These are phyloP conservation scores for Petrocephalus schoutedeni DNA, from an alignment of 2,797 vertebrate species.

Conservation along the genomic window DNA sequence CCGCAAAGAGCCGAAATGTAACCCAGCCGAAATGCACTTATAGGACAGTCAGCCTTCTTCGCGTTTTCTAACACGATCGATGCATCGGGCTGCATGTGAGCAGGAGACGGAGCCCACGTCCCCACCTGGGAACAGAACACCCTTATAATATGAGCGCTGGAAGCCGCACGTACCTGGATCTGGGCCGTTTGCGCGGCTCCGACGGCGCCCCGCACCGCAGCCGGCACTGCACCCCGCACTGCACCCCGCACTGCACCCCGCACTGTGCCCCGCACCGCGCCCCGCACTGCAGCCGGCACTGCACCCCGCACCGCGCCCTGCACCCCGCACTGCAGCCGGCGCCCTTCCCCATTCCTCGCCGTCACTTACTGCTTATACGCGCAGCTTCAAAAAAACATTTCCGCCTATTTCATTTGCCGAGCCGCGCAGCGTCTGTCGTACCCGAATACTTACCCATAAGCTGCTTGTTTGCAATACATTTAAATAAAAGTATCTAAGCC, in stretches of 20 bases:
- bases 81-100: not conserved
- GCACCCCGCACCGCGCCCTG: no score
- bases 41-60: not conserved
- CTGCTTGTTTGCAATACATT: not conserved
- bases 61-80: not conserved
- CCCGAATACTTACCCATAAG: not conserved
- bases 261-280: no score
- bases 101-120: not conserved
- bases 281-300: no score
- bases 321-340: no score
- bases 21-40: not conserved
- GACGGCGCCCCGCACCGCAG: no score
- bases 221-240: no score
- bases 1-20: no score
- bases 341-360: not conserved
- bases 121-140: not conserved
- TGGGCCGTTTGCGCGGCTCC: no score
- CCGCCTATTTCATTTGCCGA: not conserved
- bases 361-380: not conserved
- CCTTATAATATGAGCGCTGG: not conserved
- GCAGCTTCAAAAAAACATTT: not conserved
- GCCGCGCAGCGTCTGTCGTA: not conserved
- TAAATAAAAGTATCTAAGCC: not conserved
- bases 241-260: no score
- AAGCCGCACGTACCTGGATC: not conserved